phyloP scores from a whole-genome alignment of 2,888 invertebrate species.

The Criorhina ranunculi region DNA sequence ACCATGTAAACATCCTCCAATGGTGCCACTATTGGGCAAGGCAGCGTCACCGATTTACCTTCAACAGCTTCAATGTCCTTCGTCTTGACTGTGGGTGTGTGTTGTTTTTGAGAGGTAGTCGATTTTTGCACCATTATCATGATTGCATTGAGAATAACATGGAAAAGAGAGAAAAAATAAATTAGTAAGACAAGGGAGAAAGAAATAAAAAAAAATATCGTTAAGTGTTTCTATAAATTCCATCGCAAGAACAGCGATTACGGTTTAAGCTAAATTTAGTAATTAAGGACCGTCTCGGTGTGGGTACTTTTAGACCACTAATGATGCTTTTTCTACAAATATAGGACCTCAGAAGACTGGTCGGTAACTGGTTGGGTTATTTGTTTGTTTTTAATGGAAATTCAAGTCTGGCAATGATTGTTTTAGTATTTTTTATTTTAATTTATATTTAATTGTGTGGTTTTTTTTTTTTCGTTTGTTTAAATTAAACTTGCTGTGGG shows the following conservation, averaged over 20 bases:
- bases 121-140: conserved; percentile 38
- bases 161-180: conserved; percentile 53
- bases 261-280: conserved; percentile 43
- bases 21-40: conserved; percentile 93
- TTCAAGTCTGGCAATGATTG: conserved; percentile 3
- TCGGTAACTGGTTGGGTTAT: not conserved
- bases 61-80: conserved; percentile 94
- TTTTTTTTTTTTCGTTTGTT: not conserved
- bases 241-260: conserved; percentile 33
- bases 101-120: not conserved
- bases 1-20: conserved; percentile 96
- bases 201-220: not conserved
- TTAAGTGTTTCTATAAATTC: conserved; percentile 39
- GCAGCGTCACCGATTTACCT: conserved; percentile 93
- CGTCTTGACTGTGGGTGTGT: conserved; percentile 87
- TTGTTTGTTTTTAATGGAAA: conserved; percentile 12
- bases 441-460: conserved; percentile 29
- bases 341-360: not conserved
- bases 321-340: conserved; percentile 26
- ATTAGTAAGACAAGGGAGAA: conserved; percentile 17
- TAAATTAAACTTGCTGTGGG: not conserved
- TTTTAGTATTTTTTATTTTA: conserved; percentile 26
- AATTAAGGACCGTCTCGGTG: conserved; percentile 43
- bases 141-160: conserved; percentile 51
- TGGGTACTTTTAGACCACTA: conserved; percentile 26